Evolutionary conservation across 2,113 vertebrate species (phyloP).

Genomic region (Solea solea): DNA sequence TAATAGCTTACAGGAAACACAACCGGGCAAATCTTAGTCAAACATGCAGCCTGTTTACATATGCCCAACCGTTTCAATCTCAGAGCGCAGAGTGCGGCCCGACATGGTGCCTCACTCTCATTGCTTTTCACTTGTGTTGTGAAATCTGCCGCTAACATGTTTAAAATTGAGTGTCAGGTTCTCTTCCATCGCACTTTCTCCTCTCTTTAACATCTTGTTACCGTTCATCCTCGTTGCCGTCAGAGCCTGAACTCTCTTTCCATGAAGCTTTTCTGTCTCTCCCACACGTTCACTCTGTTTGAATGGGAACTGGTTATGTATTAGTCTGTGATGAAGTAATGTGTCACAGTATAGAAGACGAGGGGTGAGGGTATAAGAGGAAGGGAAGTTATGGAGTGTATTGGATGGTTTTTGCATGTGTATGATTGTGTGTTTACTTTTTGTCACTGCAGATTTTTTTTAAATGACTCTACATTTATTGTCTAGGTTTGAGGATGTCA

Average conservation of each 20-base stretch:
- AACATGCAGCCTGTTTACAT: constrained; percentile 76
- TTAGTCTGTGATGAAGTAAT: constrained; percentile 19
- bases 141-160: constrained; percentile 48
- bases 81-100: constrained; percentile 65
- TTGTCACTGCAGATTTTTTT: too few species aligned
- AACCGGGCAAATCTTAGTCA: constrained; percentile 71
- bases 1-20: constrained; percentile 67
- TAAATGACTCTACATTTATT: too few species aligned
- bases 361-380: constrained; percentile 1
- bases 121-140: constrained; percentile 50
- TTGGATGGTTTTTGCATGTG: too few species aligned
- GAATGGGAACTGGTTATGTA: background rate
- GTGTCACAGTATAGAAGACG: background rate
- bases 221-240: background rate
- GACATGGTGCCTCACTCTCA: constrained; percentile 66
- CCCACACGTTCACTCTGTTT: constrained; percentile 20
- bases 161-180: constrained; percentile 33
- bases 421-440: too few species aligned
- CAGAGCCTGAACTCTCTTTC: background rate
- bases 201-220: constrained; percentile 17
- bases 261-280: background rate
- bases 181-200: constrained; percentile 15
- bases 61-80: constrained; percentile 75
- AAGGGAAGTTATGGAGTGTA: background rate
- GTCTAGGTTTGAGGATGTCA: too few species aligned